Conservation (phyloP, 2,113 vertebrate species). For the Larimichthys crocea region DNA sequence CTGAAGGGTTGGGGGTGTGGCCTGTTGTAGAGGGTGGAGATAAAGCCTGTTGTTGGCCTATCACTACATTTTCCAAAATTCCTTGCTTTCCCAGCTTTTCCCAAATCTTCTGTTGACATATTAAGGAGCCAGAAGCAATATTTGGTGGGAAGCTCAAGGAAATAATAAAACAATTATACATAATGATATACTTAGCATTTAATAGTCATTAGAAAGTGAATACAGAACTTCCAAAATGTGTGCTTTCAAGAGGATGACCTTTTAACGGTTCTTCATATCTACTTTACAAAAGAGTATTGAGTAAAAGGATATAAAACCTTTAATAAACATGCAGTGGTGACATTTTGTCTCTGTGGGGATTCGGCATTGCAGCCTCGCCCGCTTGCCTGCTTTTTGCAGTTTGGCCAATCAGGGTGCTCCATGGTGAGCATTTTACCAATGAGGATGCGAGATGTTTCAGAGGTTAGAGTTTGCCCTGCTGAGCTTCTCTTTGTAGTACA, state of each 20-base stretch:
- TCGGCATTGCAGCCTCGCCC: constrained; percentile 56
- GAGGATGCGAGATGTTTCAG: constrained; percentile 61
- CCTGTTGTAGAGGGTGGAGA: constrained; percentile 79
- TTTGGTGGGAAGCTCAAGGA: not conserved
- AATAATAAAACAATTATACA: not conserved
- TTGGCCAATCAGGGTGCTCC: constrained; percentile 57
- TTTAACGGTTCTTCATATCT: constrained; percentile 15
- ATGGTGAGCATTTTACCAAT: constrained; percentile 57
- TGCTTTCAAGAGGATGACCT: constrained; percentile 3
- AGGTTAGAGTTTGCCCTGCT: constrained; percentile 59
- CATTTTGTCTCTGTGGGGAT: constrained; percentile 62
- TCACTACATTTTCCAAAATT: constrained; percentile 56
- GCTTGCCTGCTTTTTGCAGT: constrained; percentile 78
- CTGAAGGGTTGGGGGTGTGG: constrained; percentile 78
- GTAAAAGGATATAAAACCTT: not conserved
- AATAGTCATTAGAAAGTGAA: constrained; percentile 4
- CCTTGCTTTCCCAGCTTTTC: constrained; percentile 44
- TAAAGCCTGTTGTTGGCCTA: constrained; percentile 59
- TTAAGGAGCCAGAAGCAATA: constrained; percentile 5
- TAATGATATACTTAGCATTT: not conserved
- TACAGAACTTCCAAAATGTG: constrained; percentile 2
- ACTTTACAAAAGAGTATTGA: not conserved
- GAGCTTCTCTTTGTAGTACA: constrained; percentile 64
- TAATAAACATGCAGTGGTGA: constrained; percentile 44
- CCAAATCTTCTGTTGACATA: constrained; percentile 26